These are phyloP conservation scores for Cossypha caffra DNA, from an alignment of 2,797 vertebrate species.

Conservation along the genomic window DNA sequence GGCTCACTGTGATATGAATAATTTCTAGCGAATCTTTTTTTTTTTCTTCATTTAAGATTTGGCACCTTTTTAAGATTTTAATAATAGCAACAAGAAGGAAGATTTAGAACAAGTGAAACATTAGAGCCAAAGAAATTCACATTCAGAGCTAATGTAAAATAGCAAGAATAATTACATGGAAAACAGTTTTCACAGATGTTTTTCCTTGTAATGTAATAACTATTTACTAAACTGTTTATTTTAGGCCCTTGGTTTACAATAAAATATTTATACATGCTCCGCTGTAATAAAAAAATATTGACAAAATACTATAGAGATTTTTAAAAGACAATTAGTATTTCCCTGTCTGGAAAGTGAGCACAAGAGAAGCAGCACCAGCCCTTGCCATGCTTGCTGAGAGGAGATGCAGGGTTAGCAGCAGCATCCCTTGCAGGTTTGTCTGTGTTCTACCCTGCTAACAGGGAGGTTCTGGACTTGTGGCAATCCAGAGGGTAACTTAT, in stretches of 20 bases:
- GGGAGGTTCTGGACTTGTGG: neutral
- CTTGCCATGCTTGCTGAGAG: neutral
- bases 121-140: conserved; percentile 79
- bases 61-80: conserved; percentile 85
- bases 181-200: conserved; percentile 83
- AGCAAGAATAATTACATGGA: conserved; percentile 84
- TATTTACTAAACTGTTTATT: conserved; percentile 88
- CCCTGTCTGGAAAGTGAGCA: conserved; percentile 33
- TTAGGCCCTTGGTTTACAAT: conserved; percentile 83
- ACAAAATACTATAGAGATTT: conserved; percentile 80
- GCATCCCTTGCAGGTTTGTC: neutral
- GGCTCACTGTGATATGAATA: conserved; percentile 84
- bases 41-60: conserved; percentile 84
- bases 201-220: conserved; percentile 84
- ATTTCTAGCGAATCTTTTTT: conserved; percentile 82
- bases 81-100: conserved; percentile 83
- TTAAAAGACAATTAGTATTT: conserved; percentile 76
- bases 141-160: conserved; percentile 80
- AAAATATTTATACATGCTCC: conserved; percentile 84
- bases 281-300: conserved; percentile 84
- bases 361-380: conserved; percentile 8
- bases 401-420: neutral
- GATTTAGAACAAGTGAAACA: conserved; percentile 82
- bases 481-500: neutral
- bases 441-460: neutral